Conservation (phyloP, 1,140 invertebrate species). For the Dendrolimus kikuchii region DNA sequence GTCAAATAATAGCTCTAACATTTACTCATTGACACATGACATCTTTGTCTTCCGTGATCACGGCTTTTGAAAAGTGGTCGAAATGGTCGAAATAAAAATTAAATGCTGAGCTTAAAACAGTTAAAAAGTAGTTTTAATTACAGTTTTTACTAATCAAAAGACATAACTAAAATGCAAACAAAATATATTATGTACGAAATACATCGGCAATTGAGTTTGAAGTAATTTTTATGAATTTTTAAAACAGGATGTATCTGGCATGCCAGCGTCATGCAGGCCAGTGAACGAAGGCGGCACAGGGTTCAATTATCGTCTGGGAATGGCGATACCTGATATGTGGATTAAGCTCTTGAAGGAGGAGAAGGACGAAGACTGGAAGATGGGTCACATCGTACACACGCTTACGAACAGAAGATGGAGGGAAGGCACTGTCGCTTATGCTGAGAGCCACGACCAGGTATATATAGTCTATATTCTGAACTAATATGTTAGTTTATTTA, state of each 20-base stretch:
- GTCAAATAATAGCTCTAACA: too few relatives aligned
- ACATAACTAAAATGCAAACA: too few relatives aligned
- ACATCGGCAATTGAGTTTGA: too few relatives aligned
- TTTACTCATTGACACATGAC: too few relatives aligned
- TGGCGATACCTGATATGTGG: slow-evolving; percentile 99
- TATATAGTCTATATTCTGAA: not conserved
- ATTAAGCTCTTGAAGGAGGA: slow-evolving; percentile 92
- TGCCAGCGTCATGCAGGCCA: slow-evolving; percentile 96
- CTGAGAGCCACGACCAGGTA: slow-evolving; percentile 97
- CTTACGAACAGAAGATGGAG: slow-evolving; percentile 96
- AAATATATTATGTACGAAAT: too few relatives aligned
- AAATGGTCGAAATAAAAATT: too few relatives aligned
- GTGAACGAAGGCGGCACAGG: slow-evolving; percentile 94
- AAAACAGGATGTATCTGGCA: slow-evolving; percentile 94
- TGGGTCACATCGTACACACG: slow-evolving; percentile 93
- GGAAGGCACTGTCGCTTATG: slow-evolving; percentile 97
- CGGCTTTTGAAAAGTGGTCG: too few relatives aligned
- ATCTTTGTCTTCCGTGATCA: too few relatives aligned
- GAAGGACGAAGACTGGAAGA: slow-evolving; percentile 96
- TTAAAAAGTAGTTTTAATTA: too few relatives aligned
- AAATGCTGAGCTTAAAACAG: too few relatives aligned
- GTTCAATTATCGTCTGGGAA: slow-evolving; percentile 97
- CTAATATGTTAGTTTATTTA: not conserved
- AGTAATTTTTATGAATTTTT: too few relatives aligned
- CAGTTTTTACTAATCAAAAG: too few relatives aligned